These are phyloP conservation scores for Oreochromis aureus DNA, from an alignment of 2,113 vertebrate species.

Conservation along the genomic window DNA sequence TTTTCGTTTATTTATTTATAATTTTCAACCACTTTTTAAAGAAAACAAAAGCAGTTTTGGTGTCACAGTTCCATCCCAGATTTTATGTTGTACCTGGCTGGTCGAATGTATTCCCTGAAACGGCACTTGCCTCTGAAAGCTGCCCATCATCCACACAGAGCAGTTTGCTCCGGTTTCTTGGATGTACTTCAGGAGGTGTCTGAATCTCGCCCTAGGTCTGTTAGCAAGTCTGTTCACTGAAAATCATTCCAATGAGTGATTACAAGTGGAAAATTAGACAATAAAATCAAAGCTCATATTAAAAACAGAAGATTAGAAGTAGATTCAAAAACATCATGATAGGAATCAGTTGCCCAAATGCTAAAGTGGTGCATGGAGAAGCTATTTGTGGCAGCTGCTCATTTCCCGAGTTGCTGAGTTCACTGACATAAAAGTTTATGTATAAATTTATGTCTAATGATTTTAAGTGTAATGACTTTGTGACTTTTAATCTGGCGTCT, in stretches of 20 bases:
- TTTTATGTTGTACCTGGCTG: not conserved
- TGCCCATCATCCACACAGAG: not conserved
- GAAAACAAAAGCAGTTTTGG: not conserved
- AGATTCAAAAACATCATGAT: not conserved
- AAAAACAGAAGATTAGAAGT: not conserved
- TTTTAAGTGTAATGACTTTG: not conserved
- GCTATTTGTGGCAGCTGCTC: not conserved
- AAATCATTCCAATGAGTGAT: not conserved
- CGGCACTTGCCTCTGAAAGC: not conserved
- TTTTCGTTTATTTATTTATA: not conserved
- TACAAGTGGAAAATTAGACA: not conserved
- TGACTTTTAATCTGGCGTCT: rapidly evolving
- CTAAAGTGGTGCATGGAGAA: not conserved
- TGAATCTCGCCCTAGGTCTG: not conserved
- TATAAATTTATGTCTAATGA: not conserved
- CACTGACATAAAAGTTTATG: not conserved
- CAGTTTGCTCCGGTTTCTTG: not conserved
- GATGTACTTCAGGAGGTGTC: not conserved
- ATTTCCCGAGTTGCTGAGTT: not conserved
- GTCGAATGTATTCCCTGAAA: not conserved
- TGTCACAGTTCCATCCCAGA: not conserved
- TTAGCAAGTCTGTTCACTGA: not conserved
- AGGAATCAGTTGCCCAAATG: not conserved
- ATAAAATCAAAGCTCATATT: not conserved
- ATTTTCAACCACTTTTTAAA: not conserved